Evolutionary conservation across 1,140 invertebrate species (phyloP), one percentile per base, ranked within the genome.

Genomic region (Propsilocerus akamusi): DNA sequence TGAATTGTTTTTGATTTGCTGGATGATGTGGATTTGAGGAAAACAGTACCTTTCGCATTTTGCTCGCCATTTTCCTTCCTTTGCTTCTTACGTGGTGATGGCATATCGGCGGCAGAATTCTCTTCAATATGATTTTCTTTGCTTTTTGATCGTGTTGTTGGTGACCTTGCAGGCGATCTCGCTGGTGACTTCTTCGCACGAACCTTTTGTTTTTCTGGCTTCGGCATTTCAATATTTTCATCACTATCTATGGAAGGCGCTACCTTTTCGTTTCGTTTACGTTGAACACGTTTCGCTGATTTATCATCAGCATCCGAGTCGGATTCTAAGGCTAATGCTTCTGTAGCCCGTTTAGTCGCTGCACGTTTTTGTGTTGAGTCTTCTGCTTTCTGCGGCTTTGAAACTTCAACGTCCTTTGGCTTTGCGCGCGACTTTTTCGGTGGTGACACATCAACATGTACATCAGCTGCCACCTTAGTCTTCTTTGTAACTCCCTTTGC

Each of bases 1-100:
- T 65, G 60, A 49, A 63, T 63, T 0, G 61, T 65, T 50, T 65
- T 41, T 10, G 17, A 20, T 17, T 14, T 4, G 10, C 14, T 7
- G 12, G 5, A 8, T 20, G 34, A 20, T 20, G n/a, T 17, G 1
- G 34, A 41, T 10, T 41, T 41, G 5, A 41, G 14, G 2, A 41
- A 5, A 22, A 41, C 34, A 20, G 17, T n/a, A 5, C 34, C 34
- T 7, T 17, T 17, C 22, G 34, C 34, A 1, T 17, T 41, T 20
- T 41, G 8, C 17, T 41, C 10, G 17, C 22, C 22, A 1, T 41
- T 17, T 20, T 41, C 14, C 11, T 41, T 17, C 2, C 5, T 2
- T 14, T 65, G 2, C 58, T 24, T 46, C n/a, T 46, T 46, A 7
- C 14, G 5, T 46, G 46, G 46, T 24, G 46, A 47, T 30, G 12